A percentile compares a stretch with the other conserved stretches of the same genome.
Conservation (phyloP, 1,140 invertebrate species). For the Tetramorium simillimum region DNA sequence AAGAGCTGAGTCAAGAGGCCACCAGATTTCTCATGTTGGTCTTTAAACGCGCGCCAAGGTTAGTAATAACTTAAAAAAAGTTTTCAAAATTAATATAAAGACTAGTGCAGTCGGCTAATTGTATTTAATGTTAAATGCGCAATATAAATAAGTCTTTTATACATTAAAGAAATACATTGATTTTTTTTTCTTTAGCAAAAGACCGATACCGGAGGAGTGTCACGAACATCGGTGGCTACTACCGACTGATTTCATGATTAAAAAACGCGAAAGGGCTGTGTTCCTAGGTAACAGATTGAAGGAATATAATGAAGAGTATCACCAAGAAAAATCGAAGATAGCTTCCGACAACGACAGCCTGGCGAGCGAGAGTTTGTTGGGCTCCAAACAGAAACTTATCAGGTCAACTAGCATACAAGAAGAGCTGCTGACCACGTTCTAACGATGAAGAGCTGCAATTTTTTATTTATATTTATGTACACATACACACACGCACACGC, state of each 20-base stretch:
- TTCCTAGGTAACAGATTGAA: constrained; percentile 94
- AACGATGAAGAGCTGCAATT: constrained; percentile 71
- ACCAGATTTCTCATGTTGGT: constrained; percentile 97
- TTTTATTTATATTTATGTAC: constrained; percentile 78
- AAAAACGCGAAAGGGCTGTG: constrained; percentile 94
- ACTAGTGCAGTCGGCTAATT: neutral
- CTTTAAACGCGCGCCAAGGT: constrained; percentile 97
- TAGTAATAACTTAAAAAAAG: constrained; percentile 77
- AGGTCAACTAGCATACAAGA: constrained; percentile 93
- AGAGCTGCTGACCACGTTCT: constrained; percentile 89
- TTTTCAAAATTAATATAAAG: neutral
- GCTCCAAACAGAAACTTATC: constrained; percentile 87
- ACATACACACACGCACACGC: neutral
- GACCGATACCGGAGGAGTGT: constrained; percentile 97
- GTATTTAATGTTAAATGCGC: neutral
- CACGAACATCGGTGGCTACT: constrained; percentile 98
- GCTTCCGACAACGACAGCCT: constrained; percentile 87
- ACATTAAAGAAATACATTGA: constrained; percentile 19
- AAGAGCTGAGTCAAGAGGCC: constrained; percentile 97
- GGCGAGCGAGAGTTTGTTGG: constrained; percentile 79
- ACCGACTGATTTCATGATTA: constrained; percentile 96
- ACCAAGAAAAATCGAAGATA: constrained; percentile 87
- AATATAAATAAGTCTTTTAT: neutral
- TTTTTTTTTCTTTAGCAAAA: constrained; percentile 90
- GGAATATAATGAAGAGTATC: constrained; percentile 92